Evolutionary conservation across 2,888 invertebrate genomes (phyloP).

Genomic region (Timandra comae): DNA sequence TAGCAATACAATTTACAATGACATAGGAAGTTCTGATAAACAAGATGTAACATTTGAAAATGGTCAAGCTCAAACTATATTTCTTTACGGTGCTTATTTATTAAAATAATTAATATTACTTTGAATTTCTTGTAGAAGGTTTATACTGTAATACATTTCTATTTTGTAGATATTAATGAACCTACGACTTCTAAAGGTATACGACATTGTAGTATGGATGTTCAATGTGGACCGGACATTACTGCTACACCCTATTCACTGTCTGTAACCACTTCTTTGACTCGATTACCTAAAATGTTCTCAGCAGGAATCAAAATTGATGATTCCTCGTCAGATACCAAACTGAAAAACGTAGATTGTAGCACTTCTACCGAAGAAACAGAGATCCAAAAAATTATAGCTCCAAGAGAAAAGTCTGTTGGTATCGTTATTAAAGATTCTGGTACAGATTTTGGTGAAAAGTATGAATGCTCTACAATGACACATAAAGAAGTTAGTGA

Average conservation of each 20-base stretch:
- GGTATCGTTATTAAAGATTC: conserved; percentile 40
- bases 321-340: conserved; percentile 27
- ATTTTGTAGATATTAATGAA: conserved; percentile 58
- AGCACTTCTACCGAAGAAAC: conserved; percentile 30
- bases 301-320: conserved; percentile 40
- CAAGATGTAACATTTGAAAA: conserved; percentile 32
- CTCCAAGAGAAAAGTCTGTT: conserved; percentile 21
- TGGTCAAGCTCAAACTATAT: conserved; percentile 46
- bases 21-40: conserved; percentile 31
- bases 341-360: conserved; percentile 31
- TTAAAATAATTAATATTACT: too few relatives aligned
- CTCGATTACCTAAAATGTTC: conserved; percentile 33
- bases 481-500: conserved; percentile 10
- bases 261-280: conserved; percentile 41
- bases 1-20: conserved; percentile 32
- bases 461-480: conserved; percentile 24
- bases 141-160: too few relatives aligned
- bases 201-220: conserved; percentile 53
- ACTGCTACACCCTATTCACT: conserved; percentile 25
- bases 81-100: conserved; percentile 47
- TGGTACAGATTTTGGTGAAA: conserved; percentile 12
- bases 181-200: conserved; percentile 70
- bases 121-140: neutral
- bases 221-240: conserved; percentile 61
- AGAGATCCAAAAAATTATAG: conserved; percentile 21